Evolutionary conservation across 2,797 vertebrate species (phyloP).

Genomic region (Cryptoblepharus egeriae): DNA sequence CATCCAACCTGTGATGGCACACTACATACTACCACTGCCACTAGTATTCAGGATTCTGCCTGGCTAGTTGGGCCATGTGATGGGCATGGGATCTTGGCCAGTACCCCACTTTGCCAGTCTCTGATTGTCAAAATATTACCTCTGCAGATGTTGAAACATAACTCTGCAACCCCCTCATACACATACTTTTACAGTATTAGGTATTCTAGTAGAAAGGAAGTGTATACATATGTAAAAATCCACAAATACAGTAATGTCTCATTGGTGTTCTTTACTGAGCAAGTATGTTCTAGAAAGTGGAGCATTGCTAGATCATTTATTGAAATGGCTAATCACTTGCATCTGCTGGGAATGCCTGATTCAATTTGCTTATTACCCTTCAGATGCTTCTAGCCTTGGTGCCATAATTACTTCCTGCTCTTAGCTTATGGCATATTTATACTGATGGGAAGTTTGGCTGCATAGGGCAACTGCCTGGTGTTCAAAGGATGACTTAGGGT

Average conservation of each 20-base stretch:
- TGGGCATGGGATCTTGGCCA: too few relatives aligned
- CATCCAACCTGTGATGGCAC: too few relatives aligned
- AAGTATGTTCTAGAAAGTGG: not conserved
- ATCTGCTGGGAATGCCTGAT: constrained; percentile 8
- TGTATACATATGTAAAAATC: not conserved
- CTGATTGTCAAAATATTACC: too few relatives aligned
- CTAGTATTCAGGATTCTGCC: too few relatives aligned
- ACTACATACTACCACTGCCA: too few relatives aligned
- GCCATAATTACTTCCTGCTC: not conserved
- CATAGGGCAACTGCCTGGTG: not conserved
- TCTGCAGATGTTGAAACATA: not conserved
- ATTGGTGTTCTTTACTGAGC: not conserved
- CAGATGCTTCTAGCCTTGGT: not conserved
- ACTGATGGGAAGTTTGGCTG: not conserved
- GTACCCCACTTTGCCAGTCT: too few relatives aligned
- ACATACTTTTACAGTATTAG: not conserved
- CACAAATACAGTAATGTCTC: not conserved
- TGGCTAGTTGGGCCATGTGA: too few relatives aligned
- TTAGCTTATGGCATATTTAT: constrained; percentile 2
- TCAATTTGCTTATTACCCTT: constrained; percentile 19
- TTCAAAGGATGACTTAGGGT: not conserved
- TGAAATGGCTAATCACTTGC: not conserved
- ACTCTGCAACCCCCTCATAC: not conserved
- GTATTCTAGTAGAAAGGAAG: not conserved
- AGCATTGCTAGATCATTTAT: not conserved